phyloP scores from a whole-genome alignment of 2,113 vertebrate genomes.

The Camelus dromedarius region DNA sequence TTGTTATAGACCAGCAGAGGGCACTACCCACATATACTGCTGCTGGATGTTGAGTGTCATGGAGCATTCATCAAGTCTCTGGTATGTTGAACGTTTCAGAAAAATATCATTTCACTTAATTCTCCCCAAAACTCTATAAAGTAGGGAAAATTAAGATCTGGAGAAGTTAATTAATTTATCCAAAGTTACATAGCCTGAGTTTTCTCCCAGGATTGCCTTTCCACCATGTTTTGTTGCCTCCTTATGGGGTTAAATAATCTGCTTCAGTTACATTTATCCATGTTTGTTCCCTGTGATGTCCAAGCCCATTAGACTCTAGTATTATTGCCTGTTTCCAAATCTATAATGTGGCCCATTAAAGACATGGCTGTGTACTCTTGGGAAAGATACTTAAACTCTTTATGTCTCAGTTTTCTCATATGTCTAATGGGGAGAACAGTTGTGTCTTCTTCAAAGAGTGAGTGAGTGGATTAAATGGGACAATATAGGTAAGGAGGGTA shows the following conservation, averaged over 20 bases:
- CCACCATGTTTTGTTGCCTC: neutral
- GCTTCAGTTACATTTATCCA: neutral
- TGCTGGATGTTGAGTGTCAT: neutral
- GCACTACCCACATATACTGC: neutral
- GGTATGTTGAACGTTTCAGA: neutral
- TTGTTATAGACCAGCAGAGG: conserved; percentile 61
- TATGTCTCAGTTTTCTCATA: neutral
- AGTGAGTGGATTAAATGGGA: neutral
- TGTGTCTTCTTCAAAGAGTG: neutral
- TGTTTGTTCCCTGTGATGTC: neutral
- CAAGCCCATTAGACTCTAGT: neutral
- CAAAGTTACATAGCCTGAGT: neutral
- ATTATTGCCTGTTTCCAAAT: neutral
- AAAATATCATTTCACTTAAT: neutral
- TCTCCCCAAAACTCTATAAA: neutral
- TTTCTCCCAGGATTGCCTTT: neutral
- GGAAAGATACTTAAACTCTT: neutral
- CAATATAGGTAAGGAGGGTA: neutral
- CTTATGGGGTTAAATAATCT: neutral
- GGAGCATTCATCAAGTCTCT: neutral
- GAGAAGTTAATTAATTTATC: neutral
- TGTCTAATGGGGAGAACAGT: neutral
- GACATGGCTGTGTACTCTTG: neutral
- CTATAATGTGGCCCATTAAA: neutral
- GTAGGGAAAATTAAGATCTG: neutral